Base-by-base conservation (phyloP, 1,140 invertebrate species). In the Tetramorium alpestre region DNA sequence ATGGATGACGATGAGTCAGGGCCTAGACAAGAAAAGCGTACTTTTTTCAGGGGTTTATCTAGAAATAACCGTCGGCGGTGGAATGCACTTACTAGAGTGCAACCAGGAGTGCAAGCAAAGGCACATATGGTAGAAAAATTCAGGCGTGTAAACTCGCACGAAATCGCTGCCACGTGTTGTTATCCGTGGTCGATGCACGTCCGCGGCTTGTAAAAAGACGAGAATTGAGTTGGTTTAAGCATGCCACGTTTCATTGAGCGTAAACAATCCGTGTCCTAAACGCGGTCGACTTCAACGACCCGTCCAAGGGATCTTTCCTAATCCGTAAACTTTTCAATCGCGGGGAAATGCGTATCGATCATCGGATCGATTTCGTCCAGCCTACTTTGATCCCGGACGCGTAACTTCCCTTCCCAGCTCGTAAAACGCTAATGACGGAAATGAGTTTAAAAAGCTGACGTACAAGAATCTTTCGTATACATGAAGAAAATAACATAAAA, bases 111-210 rank as follows among this genome's bases (percentile, higher is more conserved):
- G 77, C 76, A 62, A 38, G 8, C 16, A 33, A 10, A 47, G 47
- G 22, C 38, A 49, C 85, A 86, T 82, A 86, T 86, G 77, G 77
- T 70, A 62, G 44, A 69, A 33, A 60, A 47, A 28, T n/a, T 84
- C 41, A 13, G 13, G 54, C 33, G 8, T 54, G 41, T 60, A 44
- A 47, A n/a, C 49, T 25, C 25, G 38, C 18, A 78, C 47, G 41
- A 86, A 80, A 77, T 80, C 41, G 60, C n/a, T 56, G 62, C 47
- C 84, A 86, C 75, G 84, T 86, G 84, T 86, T 86, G 73, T 77
- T 47, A 25, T 22, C 62, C n/a, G 47, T 25, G 65, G 28, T 70
- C 85, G 77, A 51, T 22, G 65, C 76, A 69, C 44, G 77, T 82
- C 25, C 47, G 7, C 10, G 11, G 41, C 38, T 49, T 54, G 47